Base-by-base conservation (phyloP, 2,888 invertebrate species). In the Tenodera sinensis region DNA sequence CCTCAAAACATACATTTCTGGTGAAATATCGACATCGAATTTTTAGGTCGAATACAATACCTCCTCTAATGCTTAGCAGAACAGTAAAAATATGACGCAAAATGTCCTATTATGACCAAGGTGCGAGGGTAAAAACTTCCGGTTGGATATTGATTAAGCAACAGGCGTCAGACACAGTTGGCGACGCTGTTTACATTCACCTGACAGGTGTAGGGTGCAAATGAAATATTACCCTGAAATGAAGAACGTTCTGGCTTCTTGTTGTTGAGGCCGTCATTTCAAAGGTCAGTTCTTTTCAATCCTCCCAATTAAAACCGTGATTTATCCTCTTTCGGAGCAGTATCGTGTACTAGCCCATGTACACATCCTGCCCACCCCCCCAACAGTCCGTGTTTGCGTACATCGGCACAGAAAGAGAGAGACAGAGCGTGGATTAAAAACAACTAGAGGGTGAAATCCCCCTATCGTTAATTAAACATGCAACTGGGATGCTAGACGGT, bases 381-480 rank as follows among this genome's bases (percentile, higher is more conserved):
- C 42, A n/a, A n/a, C n/a, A 42, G 54, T 71, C 20, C 25, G 54
- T 71, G 54, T 71, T 71, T 71, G 54, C 14, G 25, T 71, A 71
- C 54, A 71, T 71, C 20, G 54, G 25, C 54, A 71, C 54, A 71
- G 20, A 71, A 15, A 71, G 20, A 71, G 54, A 71, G 15, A 71
- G 54, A 71, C 25, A 71, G 54, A 71, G 25, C 54, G n/a, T 27
- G 85, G 85, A 85, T 85, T 85, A 85, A 85, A 84, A 85, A 47
- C 54, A 85, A 85, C 27, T n/a, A 27, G 42, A 27, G 47, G 28
- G 47, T 47, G 54, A 85, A 85, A 85, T 85, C 85, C 47, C 42
- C 54, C 47, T 34, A 47, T 85, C 85, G 85, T 85, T 85, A 85
- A 85, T 85, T 85, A 85, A 85, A 85, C 85, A 85, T 27, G 85